phyloP scores from a whole-genome alignment of 1,140 invertebrate genomes.

The Habropoda laboriosa region DNA sequence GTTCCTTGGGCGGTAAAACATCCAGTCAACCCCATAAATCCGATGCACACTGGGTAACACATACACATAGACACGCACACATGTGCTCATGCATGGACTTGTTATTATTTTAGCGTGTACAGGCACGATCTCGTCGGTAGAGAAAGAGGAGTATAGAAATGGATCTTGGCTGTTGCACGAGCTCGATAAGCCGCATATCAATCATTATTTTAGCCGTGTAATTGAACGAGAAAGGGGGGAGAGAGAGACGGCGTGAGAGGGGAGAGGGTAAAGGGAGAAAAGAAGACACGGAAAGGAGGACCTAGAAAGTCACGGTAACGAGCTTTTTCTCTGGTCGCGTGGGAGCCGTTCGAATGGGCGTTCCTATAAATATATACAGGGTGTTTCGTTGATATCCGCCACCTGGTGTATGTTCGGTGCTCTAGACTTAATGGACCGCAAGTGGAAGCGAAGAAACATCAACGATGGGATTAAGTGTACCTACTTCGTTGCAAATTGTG shows the following conservation, averaged over 20 bases:
- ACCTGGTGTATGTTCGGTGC: not conserved
- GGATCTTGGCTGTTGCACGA: slow-evolving; percentile 37
- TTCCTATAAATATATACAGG: slow-evolving; percentile 46
- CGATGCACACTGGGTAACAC: not conserved
- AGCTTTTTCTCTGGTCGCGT: slow-evolving; percentile 61
- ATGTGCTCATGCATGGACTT: not conserved
- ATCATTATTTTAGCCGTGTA: slow-evolving; percentile 59
- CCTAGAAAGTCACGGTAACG: slow-evolving; percentile 57
- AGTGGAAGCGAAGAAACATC: not conserved
- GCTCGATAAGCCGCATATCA: slow-evolving; percentile 54
- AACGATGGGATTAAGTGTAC: not conserved
- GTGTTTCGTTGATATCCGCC: slow-evolving; percentile 25
- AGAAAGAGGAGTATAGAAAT: slow-evolving; percentile 33
- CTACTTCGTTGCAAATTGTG: not conserved
- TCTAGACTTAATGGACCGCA: not conserved
- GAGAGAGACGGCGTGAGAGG: too few species aligned
- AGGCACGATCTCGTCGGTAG: slow-evolving; percentile 7
- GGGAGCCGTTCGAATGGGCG: slow-evolving; percentile 46
- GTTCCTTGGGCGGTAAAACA: slow-evolving; percentile 58
- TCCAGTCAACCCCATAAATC: slow-evolving; percentile 55
- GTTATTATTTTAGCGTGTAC: slow-evolving; percentile 59
- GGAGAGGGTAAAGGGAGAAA: not conserved
- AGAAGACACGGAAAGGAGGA: slow-evolving; percentile 13
- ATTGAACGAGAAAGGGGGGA: slow-evolving; percentile 54
- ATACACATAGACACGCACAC: not conserved